Conservation (phyloP, 2,888 invertebrate species). For the Synanthedon andrenaeformis region DNA sequence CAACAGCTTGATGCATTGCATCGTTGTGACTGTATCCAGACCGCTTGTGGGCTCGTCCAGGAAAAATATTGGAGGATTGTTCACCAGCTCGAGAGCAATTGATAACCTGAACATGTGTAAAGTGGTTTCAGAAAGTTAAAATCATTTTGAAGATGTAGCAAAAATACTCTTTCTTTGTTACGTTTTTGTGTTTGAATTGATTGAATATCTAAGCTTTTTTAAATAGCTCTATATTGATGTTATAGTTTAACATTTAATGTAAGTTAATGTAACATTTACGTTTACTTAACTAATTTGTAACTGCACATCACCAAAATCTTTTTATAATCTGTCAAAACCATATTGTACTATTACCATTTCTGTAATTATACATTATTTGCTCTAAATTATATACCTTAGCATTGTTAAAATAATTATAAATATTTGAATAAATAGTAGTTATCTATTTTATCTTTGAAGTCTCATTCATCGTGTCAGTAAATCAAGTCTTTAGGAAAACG, state of each 20-base stretch:
- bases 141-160: not conserved
- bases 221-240: too few species aligned
- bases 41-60: conserved; percentile 86
- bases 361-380: too few species aligned
- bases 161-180: not conserved
- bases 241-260: too few species aligned
- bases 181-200: too few species aligned
- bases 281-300: too few species aligned
- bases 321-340: too few species aligned
- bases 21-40: conserved; percentile 74
- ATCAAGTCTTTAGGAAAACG: not conserved
- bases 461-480: not conserved
- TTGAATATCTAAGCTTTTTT: too few species aligned
- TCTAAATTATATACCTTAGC: too few species aligned
- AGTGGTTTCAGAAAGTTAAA: not conserved
- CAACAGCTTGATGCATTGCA: conserved; percentile 71
- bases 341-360: too few species aligned
- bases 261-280: too few species aligned
- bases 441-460: not conserved
- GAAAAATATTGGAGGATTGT: conserved; percentile 87
- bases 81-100: conserved; percentile 84
- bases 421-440: not conserved
- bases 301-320: too few species aligned
- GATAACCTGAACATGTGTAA: conserved; percentile 63
- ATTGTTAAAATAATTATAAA: too few species aligned